These are phyloP conservation scores for Podarcis muralis DNA, from an alignment of 2,113 vertebrate species.

Conservation along the genomic window DNA sequence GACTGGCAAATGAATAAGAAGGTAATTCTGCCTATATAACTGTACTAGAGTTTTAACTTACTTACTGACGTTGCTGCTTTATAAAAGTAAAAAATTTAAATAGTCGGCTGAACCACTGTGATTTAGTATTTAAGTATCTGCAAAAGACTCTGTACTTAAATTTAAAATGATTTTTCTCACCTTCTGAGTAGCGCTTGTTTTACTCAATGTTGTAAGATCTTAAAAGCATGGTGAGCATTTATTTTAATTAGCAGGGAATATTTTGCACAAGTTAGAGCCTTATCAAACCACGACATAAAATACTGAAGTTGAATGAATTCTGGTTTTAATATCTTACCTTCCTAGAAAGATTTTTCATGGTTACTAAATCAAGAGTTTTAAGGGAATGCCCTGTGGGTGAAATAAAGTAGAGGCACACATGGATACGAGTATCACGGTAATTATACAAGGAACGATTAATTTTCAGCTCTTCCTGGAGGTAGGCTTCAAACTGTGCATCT, in stretches of 20 bases:
- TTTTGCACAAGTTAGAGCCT: neutral
- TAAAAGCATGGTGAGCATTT: neutral
- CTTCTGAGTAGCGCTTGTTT: neutral
- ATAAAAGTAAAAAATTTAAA: conserved; percentile 1
- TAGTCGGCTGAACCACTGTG: neutral
- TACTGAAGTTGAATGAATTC: too few species aligned
- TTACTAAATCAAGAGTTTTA: conserved; percentile 90
- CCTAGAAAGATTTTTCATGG: conserved; percentile 92
- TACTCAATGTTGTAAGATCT: neutral
- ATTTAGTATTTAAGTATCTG: conserved; percentile 7
- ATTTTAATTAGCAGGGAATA: neutral
- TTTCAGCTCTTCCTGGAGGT: conserved; percentile 93
- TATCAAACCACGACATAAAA: neutral
- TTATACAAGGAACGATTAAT: conserved; percentile 90
- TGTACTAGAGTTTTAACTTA: neutral
- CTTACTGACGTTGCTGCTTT: neutral
- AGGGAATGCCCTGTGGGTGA: conserved; percentile 92
- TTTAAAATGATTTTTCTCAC: neutral
- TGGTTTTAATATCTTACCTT: conserved; percentile 80
- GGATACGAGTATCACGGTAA: conserved; percentile 91
- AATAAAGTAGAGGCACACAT: conserved; percentile 94
- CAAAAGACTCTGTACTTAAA: neutral
- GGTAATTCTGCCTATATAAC: neutral
- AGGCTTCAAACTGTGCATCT: conserved; percentile 93
- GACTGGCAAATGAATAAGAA: neutral